Base-by-base conservation (phyloP, 2,888 invertebrate genomes). In the Ophion ellenae region DNA sequence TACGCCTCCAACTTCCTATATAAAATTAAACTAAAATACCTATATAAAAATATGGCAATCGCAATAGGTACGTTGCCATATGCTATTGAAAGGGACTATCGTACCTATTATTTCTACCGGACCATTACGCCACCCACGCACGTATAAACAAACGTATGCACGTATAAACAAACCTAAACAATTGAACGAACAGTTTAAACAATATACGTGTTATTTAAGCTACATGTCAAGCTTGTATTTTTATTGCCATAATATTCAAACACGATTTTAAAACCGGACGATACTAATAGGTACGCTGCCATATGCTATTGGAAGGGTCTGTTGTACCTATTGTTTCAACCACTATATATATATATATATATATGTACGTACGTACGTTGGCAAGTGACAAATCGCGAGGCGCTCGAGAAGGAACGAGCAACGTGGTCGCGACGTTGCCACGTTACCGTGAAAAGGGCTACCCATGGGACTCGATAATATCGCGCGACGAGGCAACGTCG, bases 341-440 rank as follows among this genome's bases (percentile, higher is more conserved):
- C 40, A 9, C 40, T 0, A 40, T 4, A 6, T 4, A 40, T 5
- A 40, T 7, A 40, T 5, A 40, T 7, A 40, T 7, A 40, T 7
- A 40, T 1, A 40, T 1, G 5, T 9, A 40, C 7, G 5, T 9
- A 7, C 17, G 2, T 17, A 53, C 14, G 17, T 53, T 17, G 53
- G 53, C 0, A 17, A 53, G 53, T 53, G 17, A 53, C 5, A 14
- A 53, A 14, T 53, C 53, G 53, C 53, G 14, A 53, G 17, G 17
- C 53, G 53, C 17, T 14, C 5, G 4, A 17, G 1, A 53, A 53
- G 0, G 53, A 53, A 14, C 53, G 53, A 53, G 17, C 14, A 77
- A n/a, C 14, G 86, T 45, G 76, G 79, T 64, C 59, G 88, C 90
- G 77, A 57, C 81, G 90, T 89, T 91, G 90, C 90, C 89, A 73